A percentile compares a stretch with the other conserved stretches of the same genome.
These are phyloP conservation scores for Marmota monax DNA, from an alignment of 2,113 vertebrate genomes.

Conservation along the genomic window DNA sequence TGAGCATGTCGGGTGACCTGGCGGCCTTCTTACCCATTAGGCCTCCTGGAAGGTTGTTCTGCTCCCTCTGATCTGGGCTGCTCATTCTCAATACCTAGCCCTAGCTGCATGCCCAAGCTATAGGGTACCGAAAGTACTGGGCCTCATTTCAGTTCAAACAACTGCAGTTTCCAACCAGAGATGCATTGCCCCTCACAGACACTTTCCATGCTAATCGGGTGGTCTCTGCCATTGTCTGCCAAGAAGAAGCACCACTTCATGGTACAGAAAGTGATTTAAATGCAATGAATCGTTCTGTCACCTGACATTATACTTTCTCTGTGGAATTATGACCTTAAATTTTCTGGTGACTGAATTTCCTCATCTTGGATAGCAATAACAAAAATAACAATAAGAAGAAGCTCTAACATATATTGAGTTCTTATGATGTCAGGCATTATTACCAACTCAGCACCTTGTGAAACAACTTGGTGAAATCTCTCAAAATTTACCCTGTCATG, in stretches of 20 bases:
- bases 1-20: slow-evolving; percentile 11
- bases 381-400: background rate
- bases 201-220: background rate
- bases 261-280: background rate
- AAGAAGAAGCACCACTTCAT: background rate
- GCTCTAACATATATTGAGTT: background rate
- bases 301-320: background rate
- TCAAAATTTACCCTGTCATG: background rate
- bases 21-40: slow-evolving; percentile 25
- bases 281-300: background rate
- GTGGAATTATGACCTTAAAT: background rate
- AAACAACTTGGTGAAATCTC: background rate
- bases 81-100: background rate
- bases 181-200: background rate
- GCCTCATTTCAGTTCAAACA: background rate
- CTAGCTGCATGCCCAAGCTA: background rate
- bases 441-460: background rate
- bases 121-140: too few species aligned
- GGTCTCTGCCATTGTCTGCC: background rate
- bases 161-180: background rate
- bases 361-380: background rate
- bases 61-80: background rate
- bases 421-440: background rate
- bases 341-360: background rate
- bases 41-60: background rate